phyloP scores from a whole-genome alignment of 2,888 invertebrate genomes.

The Noctua janthina region DNA sequence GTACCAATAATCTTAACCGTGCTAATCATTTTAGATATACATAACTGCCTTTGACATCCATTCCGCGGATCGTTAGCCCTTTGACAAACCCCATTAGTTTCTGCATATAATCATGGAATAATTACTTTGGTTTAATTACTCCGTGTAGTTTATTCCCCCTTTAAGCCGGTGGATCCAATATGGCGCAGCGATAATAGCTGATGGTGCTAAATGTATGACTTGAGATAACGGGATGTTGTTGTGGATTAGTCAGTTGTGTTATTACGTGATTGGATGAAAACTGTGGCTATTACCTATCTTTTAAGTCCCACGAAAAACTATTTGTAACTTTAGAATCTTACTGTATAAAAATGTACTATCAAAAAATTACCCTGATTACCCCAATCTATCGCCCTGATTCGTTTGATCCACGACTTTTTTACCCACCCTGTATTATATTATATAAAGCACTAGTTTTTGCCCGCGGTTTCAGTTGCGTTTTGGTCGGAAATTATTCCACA shows the following conservation, averaged over 20 bases:
- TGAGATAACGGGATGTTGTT: slow-evolving; percentile 74
- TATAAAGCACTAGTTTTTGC: no score
- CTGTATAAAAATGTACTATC: no score
- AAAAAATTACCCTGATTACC: no score
- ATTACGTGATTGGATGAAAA: slow-evolving; percentile 65
- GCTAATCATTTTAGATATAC: slow-evolving; percentile 53
- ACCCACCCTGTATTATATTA: neutral
- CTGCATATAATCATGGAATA: slow-evolving; percentile 61
- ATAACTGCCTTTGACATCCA: slow-evolving; percentile 64
- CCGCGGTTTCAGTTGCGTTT: no score
- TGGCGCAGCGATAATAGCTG: slow-evolving; percentile 72
- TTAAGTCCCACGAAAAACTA: no score
- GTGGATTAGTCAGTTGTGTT: slow-evolving; percentile 63
- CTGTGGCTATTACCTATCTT: slow-evolving; percentile 24
- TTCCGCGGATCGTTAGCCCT: slow-evolving; percentile 60
- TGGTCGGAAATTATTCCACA: neutral
- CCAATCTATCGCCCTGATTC: no score
- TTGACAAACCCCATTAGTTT: slow-evolving; percentile 67
- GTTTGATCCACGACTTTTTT: no score
- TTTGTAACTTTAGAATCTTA: no score
- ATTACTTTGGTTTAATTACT: slow-evolving; percentile 62
- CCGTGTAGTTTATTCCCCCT: slow-evolving; percentile 38
- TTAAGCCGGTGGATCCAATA: slow-evolving; percentile 59
- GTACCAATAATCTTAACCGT: slow-evolving; percentile 47
- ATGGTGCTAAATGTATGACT: slow-evolving; percentile 77